A percentile compares a stretch with the other conserved stretches of the same genome.
phyloP scores from a whole-genome alignment of 2,888 invertebrate species.

The Athalia cordata region DNA sequence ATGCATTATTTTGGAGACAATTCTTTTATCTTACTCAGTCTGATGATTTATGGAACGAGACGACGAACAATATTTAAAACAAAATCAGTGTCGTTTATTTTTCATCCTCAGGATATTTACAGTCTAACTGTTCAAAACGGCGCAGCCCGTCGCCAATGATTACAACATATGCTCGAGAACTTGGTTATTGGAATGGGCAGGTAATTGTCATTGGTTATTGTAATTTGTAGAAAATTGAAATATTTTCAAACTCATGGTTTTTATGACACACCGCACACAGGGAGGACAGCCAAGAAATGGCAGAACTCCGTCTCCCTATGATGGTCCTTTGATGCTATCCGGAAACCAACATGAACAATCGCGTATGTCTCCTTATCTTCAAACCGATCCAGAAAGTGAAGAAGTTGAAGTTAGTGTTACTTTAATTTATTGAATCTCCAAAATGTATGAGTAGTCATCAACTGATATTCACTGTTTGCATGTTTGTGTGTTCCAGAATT shows the following conservation, averaged over 20 bases:
- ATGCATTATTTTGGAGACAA: background rate
- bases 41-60: slow-evolving; percentile 12
- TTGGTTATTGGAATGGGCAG: slow-evolving; percentile 66
- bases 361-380: slow-evolving; percentile 64
- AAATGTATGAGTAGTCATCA: too few species aligned
- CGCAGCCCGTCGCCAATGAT: slow-evolving; percentile 69
- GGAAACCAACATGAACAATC: slow-evolving; percentile 58
- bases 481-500: slow-evolving; percentile 60
- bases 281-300: slow-evolving; percentile 56
- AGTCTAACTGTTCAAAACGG: slow-evolving; percentile 62
- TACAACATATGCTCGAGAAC: slow-evolving; percentile 58
- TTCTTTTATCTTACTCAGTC: slow-evolving; percentile 22
- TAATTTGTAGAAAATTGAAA: background rate
- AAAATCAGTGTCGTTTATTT: background rate
- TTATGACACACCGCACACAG: slow-evolving; percentile 56
- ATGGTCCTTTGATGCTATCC: slow-evolving; percentile 57
- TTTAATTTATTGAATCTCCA: background rate
- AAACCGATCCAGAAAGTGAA: slow-evolving; percentile 67
- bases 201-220: slow-evolving; percentile 48
- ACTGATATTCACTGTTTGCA: background rate
- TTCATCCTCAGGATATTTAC: slow-evolving; percentile 56
- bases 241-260: slow-evolving; percentile 34
- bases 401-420: slow-evolving; percentile 66
- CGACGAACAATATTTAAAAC: background rate
- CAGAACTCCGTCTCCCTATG: slow-evolving; percentile 70